Conservation (phyloP, 2,888 invertebrate genomes). For the Drosophila cognata region DNA sequence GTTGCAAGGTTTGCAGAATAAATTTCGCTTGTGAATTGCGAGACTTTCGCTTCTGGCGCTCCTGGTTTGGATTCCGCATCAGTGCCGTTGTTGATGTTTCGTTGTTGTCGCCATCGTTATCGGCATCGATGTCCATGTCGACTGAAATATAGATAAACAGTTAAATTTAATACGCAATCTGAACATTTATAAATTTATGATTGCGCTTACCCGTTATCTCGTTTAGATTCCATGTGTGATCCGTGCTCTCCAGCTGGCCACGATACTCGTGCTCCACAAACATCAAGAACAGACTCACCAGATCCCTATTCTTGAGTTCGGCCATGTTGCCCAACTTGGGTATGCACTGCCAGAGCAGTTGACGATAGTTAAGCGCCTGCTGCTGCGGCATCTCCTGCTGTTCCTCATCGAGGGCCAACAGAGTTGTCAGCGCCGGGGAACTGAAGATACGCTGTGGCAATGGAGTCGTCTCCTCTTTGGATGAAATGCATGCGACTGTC, state of each 20-base stretch:
- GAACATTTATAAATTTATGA: neutral
- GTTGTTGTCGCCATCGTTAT: conserved; percentile 32
- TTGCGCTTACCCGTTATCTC: conserved; percentile 58
- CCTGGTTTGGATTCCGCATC: neutral
- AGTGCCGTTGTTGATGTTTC: conserved; percentile 62
- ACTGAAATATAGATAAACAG: neutral
- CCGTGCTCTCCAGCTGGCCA: conserved; percentile 87
- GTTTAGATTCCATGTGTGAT: conserved; percentile 87
- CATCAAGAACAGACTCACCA: conserved; percentile 91
- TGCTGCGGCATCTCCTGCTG: conserved; percentile 59
- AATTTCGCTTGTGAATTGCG: conserved; percentile 69
- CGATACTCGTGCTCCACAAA: conserved; percentile 89
- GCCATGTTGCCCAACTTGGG: conserved; percentile 90
- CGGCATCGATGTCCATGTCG: conserved; percentile 35
- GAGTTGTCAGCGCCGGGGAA: conserved; percentile 53
- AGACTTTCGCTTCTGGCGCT: conserved; percentile 34
- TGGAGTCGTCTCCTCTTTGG: conserved; percentile 76
- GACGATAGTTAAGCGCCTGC: conserved; percentile 88
- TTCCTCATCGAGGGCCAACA: conserved; percentile 44
- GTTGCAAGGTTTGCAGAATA: conserved; percentile 86
- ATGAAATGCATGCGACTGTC: conserved; percentile 85
- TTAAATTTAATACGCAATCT: neutral
- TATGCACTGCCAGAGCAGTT: conserved; percentile 93
- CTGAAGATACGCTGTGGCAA: conserved; percentile 18
- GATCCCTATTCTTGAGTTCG: conserved; percentile 92